Percentiles rank a stretch among this genome's conserved stretches.
These are phyloP conservation scores for Lagria hirta DNA, from an alignment of 2,888 invertebrate species.

Conservation along the genomic window DNA sequence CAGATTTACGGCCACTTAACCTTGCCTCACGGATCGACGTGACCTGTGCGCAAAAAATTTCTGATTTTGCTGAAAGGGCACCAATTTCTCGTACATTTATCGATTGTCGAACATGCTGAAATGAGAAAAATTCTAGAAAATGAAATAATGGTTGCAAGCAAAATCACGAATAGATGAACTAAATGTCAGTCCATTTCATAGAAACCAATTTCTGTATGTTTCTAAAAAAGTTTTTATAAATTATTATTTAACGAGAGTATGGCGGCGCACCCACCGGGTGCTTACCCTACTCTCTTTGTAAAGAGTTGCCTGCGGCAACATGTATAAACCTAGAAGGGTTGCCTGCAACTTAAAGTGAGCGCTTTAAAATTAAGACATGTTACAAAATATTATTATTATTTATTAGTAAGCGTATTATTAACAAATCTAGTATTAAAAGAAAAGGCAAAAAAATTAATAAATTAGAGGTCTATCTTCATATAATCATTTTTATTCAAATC, in stretches of 20 bases:
- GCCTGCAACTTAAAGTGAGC: too few relatives aligned
- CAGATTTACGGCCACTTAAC: constrained; percentile 27
- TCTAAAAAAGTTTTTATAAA: too few relatives aligned
- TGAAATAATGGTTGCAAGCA: constrained; percentile 31
- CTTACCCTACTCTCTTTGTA: not conserved
- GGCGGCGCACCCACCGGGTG: not conserved
- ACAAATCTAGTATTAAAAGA: too few relatives aligned
- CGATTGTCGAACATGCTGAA: constrained; percentile 12
- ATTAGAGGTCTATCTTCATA: too few relatives aligned
- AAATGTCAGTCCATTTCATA: constrained; percentile 14
- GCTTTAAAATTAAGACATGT: too few relatives aligned
- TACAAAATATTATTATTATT: too few relatives aligned
- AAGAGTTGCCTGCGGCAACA: too few relatives aligned
- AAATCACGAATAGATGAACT: constrained; percentile 13
- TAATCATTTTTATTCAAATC: too few relatives aligned
- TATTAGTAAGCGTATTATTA: too few relatives aligned
- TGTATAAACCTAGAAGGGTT: too few relatives aligned
- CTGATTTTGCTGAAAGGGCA: constrained; percentile 18
- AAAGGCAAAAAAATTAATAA: too few relatives aligned
- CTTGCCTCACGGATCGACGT: constrained; percentile 24
- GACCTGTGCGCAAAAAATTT: constrained; percentile 25
- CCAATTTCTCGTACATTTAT: constrained; percentile 32
- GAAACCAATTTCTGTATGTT: constrained; percentile 12
- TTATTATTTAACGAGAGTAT: too few relatives aligned
- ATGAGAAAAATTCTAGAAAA: constrained; percentile 34